Base-by-base conservation (phyloP, 2,113 vertebrate species). In the Pycnonotus jocosus region DNA sequence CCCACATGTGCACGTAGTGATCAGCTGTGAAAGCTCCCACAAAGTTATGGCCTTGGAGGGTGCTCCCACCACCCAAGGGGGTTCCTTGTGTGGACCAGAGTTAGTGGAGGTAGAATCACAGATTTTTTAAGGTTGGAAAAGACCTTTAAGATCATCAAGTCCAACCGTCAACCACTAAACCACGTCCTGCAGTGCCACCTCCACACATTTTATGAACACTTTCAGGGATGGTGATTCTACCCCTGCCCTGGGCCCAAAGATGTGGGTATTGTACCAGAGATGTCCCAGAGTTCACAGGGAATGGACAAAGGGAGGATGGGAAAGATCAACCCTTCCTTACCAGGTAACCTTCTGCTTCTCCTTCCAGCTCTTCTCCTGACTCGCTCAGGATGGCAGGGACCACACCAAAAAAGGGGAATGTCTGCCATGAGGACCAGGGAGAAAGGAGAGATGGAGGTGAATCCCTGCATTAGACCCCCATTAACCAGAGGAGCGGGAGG, bases 341-440 rank as follows among this genome's bases (percentile, higher is more conserved):
- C 98, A 99, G 98, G 95, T 99, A 99, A 57, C 99, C 99, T 97
- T 99, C 99, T 54, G 98, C 98, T 86, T 99, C 98, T 82, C 99
- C 99, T 98, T 99, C 99, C 96, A 99, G 94, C 97, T 99, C 99
- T 95, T 99, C 99, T 31, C 99, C 99, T 0, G 98, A 99, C 93
- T 99, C 99, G 9, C 98, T 98, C 94, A 99, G 90, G 97, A 99
- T 97, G 58, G 99, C 99, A 86, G 99, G 99, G 58, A 99, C 98
- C 48, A 99, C 99, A 3, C 99, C 99, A 6, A 99, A 99, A 97
- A 99, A 99, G 4, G 99, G 99, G 93, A 99, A 99, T 0, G 99
- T 99, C 99, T 99, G 95, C 65, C 94, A 91, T 14, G 25, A 50
- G 61, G 33, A 60, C 5, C 47, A 87, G 68, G 66, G 40, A 95